A percentile compares a stretch with the other conserved stretches of the same genome.
phyloP scores from a whole-genome alignment of 2,113 vertebrate species.

The Todiramphus saurophagus region DNA sequence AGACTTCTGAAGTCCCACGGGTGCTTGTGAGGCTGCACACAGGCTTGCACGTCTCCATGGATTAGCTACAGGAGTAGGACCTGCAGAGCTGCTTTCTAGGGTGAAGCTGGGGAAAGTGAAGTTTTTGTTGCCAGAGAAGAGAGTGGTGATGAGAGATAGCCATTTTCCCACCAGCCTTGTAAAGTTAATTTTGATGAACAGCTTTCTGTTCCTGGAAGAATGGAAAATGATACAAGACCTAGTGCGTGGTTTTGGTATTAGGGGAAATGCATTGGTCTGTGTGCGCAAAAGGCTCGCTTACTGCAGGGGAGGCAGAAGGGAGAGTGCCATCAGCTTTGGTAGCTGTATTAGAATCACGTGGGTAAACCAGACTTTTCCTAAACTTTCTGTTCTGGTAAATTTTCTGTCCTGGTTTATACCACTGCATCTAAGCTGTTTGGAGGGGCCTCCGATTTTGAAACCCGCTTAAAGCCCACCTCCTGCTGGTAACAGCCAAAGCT shows the following conservation, averaged over 20 bases:
- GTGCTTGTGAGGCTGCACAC: background rate
- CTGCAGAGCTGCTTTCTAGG: background rate
- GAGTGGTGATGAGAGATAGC: background rate
- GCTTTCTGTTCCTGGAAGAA: background rate
- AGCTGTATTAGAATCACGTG: background rate
- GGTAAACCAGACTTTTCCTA: background rate
- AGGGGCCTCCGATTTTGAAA: background rate
- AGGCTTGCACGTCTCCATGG: background rate
- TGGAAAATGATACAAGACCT: background rate
- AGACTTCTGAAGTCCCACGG: background rate
- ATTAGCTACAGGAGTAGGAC: background rate
- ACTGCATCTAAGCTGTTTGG: background rate
- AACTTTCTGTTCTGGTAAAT: background rate
- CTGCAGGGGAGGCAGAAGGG: background rate
- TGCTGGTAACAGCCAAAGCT: background rate
- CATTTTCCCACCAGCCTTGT: background rate
- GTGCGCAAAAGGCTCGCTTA: fast-evolving
- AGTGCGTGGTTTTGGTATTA: background rate
- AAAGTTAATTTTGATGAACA: background rate
- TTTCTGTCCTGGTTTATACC: background rate
- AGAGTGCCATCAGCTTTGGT: background rate
- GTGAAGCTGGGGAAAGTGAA: background rate
- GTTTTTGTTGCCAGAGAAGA: background rate
- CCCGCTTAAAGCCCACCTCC: background rate
- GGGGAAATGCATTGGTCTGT: fast-evolving